Percentiles rank a stretch among this genome's conserved stretches.
Evolutionary conservation across 1,140 invertebrate genomes (phyloP).

Genomic region (Drosophila lacertosa): DNA sequence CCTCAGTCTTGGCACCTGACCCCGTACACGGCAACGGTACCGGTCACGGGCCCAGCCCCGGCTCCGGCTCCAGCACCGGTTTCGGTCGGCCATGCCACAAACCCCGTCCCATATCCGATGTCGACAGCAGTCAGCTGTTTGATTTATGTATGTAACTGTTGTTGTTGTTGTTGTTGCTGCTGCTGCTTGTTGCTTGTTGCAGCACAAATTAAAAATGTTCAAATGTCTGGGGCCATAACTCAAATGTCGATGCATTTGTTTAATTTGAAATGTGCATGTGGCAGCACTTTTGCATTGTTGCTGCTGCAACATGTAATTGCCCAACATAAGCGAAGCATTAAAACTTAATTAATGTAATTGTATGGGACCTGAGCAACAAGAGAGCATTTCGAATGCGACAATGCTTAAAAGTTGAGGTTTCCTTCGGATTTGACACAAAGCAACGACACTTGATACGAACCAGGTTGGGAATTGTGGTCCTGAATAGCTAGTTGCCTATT

Average conservation of each 20-base stretch:
- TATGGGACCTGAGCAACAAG: constrained; percentile 11
- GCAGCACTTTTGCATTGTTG: constrained; percentile 48
- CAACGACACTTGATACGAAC: constrained; percentile 12
- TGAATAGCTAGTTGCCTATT: neutral
- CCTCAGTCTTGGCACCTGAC: constrained; percentile 34
- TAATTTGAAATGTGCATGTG: constrained; percentile 71
- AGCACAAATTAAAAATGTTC: constrained; percentile 75
- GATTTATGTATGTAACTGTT: constrained; percentile 62
- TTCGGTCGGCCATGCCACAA: no score
- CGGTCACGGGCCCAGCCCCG: neutral
- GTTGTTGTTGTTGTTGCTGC: constrained; percentile 6
- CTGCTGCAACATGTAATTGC: constrained; percentile 34
- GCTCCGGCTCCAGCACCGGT: neutral
- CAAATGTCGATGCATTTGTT: constrained; percentile 79
- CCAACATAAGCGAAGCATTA: constrained; percentile 45
- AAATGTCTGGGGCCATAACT: constrained; percentile 70
- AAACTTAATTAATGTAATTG: constrained; percentile 63
- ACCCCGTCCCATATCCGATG: constrained; percentile 50
- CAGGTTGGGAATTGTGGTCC: constrained; percentile 17
- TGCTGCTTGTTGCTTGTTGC: constrained; percentile 34
- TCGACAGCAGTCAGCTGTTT: constrained; percentile 79
- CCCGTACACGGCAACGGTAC: constrained; percentile 32
- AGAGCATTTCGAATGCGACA: constrained; percentile 27
- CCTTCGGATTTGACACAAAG: constrained; percentile 21
- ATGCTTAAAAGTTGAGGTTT: constrained; percentile 32